A percentile compares a stretch with the other conserved stretches of the same genome.
Evolutionary conservation across 2,113 vertebrate genomes (phyloP).

Genomic region (Lanius collurio): DNA sequence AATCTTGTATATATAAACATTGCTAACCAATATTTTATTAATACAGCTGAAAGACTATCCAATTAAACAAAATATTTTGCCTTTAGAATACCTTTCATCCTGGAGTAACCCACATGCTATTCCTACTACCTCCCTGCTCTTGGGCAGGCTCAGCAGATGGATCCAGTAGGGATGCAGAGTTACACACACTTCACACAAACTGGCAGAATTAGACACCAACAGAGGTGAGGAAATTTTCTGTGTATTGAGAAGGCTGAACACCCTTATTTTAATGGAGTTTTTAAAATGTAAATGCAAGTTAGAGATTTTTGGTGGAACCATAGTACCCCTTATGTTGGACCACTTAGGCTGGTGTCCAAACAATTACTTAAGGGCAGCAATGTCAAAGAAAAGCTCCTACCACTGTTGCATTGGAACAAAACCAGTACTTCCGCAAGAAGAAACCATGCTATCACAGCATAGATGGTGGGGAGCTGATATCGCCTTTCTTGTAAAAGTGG

Average conservation of each 20-base stretch:
- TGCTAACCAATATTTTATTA: slow-evolving; percentile 31
- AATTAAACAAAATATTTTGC: slow-evolving; percentile 37
- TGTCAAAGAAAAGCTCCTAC: background rate
- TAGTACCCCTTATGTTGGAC: background rate
- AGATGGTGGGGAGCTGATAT: background rate
- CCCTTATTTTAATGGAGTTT: background rate
- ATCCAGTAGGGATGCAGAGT: background rate
- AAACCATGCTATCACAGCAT: background rate
- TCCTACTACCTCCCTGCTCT: background rate
- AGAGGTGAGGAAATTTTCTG: background rate
- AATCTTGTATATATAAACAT: slow-evolving; percentile 7
- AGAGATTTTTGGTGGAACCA: background rate
- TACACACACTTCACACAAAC: background rate
- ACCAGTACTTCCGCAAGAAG: background rate
- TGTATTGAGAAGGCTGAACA: background rate
- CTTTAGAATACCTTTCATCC: background rate
- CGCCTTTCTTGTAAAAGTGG: background rate
- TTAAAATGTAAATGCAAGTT: background rate
- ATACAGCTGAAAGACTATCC: background rate
- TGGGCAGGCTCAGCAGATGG: accelerated
- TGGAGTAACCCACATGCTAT: background rate
- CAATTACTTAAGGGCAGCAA: background rate
- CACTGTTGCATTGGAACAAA: background rate
- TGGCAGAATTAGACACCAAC: background rate
- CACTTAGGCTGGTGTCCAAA: background rate